A percentile compares a stretch with the other conserved stretches of the same genome.
Conservation (phyloP, 2,113 vertebrate genomes). For the Sinocyclocheilus grahami region DNA sequence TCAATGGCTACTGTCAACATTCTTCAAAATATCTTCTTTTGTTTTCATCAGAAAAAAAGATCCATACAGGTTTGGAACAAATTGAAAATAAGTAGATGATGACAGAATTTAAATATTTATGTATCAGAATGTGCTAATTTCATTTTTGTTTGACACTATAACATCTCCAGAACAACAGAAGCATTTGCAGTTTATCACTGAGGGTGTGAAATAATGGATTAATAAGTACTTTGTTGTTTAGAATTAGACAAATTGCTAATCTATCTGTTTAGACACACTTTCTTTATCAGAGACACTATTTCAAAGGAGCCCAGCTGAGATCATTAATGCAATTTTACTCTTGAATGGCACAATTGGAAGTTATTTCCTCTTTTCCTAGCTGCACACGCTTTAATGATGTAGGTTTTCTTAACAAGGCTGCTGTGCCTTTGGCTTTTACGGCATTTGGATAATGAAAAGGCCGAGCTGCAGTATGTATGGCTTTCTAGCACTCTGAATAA, state of each 20-base stretch:
- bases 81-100: too few relatives aligned
- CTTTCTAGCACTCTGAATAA: constrained; percentile 45
- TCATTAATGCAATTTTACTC: constrained; percentile 52
- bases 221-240: neutral
- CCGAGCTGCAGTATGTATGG: constrained; percentile 16
- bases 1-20: too few relatives aligned
- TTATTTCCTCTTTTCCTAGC: neutral
- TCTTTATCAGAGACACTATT: constrained; percentile 20
- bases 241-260: neutral
- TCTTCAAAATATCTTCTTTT: too few relatives aligned
- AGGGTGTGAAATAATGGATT: neutral
- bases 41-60: too few relatives aligned
- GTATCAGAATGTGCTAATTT: neutral
- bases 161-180: neutral
- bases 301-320: constrained; percentile 18
- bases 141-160: neutral
- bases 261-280: neutral
- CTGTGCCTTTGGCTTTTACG: constrained; percentile 42
- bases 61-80: too few relatives aligned
- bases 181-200: neutral
- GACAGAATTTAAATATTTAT: neutral
- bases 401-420: constrained; percentile 50
- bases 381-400: constrained; percentile 46
- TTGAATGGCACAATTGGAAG: constrained; percentile 28
- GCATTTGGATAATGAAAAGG: constrained; percentile 33